These are phyloP conservation scores for Chloroceryle inda DNA, from an alignment of 2,797 vertebrate genomes.

Conservation along the genomic window DNA sequence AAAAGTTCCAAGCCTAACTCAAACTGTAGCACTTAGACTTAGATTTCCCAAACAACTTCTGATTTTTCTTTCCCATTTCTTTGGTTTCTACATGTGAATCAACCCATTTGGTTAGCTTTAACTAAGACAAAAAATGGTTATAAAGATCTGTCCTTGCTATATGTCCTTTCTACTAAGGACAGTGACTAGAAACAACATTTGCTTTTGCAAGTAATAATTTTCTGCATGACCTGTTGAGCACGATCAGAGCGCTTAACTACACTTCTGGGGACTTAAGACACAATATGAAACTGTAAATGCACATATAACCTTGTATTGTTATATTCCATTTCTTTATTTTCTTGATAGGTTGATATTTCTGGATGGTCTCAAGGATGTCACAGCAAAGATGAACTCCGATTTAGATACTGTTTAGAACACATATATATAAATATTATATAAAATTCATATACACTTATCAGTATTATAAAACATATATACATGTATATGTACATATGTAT, in stretches of 20 bases:
- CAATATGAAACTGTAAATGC: rapidly evolving
- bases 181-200: background rate
- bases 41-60: background rate
- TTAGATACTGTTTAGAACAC: background rate
- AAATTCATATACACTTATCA: background rate
- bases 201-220: background rate
- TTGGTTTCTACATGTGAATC: background rate
- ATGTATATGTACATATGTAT: background rate
- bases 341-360: background rate
- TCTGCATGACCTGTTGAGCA: background rate
- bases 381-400: background rate
- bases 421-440: background rate
- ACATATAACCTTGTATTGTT: background rate
- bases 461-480: background rate
- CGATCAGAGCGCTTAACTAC: background rate
- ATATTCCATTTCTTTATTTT: background rate
- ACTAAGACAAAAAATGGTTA: background rate
- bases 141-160: background rate
- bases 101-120: background rate
- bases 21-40: background rate
- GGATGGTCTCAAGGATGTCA: background rate
- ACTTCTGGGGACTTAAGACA: background rate
- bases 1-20: background rate
- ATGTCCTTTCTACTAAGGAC: background rate
- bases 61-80: background rate